phyloP scores from a whole-genome alignment of 2,888 invertebrate genomes.

The Scotopteryx bipunctaria region DNA sequence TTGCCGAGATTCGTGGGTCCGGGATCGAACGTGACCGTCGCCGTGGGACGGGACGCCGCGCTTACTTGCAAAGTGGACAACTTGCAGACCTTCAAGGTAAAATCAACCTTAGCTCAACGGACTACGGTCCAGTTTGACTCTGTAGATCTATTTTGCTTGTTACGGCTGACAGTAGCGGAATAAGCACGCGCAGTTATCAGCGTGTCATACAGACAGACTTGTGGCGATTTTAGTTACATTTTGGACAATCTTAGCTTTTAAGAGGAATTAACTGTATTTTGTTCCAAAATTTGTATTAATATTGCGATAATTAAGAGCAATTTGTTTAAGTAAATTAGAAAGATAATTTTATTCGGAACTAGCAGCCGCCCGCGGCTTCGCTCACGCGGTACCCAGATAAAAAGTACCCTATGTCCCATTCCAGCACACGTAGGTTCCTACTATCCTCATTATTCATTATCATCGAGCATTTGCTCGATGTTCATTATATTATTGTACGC shows the following conservation, averaged over 20 bases:
- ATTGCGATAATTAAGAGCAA: too few relatives aligned
- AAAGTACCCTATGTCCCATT: too few relatives aligned
- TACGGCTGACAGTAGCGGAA: constrained; percentile 2
- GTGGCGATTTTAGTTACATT: neutral
- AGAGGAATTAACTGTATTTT: neutral
- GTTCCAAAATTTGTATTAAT: too few relatives aligned
- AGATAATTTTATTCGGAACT: too few relatives aligned
- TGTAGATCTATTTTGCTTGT: constrained; percentile 2
- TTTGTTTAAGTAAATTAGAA: too few relatives aligned
- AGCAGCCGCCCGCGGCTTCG: too few relatives aligned
- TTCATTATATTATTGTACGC: too few relatives aligned
- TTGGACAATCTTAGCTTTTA: neutral
- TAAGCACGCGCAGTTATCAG: constrained; percentile 4
- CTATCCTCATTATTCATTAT: too few relatives aligned
- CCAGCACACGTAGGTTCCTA: too few relatives aligned
- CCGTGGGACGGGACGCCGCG: constrained; percentile 86
- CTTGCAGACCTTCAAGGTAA: constrained; percentile 87
- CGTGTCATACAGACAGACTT: neutral
- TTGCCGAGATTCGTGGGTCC: constrained; percentile 86
- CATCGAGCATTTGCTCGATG: too few relatives aligned
- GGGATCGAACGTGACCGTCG: constrained; percentile 86
- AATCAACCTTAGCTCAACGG: neutral
- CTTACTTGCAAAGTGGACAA: constrained; percentile 88
- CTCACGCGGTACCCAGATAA: too few relatives aligned
- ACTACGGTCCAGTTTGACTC: neutral